phyloP scores from a whole-genome alignment of 2,797 vertebrate species.

The Pogoniulus pusillus region DNA sequence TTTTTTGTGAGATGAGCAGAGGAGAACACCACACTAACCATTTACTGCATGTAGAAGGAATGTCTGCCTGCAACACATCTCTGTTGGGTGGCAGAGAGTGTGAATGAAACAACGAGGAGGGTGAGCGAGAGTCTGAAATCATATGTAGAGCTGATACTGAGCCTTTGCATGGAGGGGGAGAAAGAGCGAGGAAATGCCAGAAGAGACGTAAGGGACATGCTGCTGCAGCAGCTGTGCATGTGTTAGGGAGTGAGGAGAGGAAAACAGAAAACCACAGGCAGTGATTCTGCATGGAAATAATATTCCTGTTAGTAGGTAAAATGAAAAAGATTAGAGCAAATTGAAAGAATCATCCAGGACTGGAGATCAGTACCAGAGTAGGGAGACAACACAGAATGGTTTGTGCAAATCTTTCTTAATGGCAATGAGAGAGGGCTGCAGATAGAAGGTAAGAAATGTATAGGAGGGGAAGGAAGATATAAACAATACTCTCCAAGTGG shows the following conservation, averaged over 20 bases:
- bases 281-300: background rate
- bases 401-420: background rate
- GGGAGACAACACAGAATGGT: background rate
- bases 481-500: background rate
- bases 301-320: background rate
- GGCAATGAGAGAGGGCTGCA: background rate
- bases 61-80: background rate
- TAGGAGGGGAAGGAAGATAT: background rate
- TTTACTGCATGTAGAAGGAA: background rate
- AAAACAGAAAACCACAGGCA: background rate
- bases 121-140: background rate
- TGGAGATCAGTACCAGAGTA: background rate
- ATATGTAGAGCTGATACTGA: background rate
- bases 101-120: background rate
- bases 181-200: background rate
- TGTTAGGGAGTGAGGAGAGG: background rate
- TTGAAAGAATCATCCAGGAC: background rate
- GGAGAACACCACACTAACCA: rapidly evolving
- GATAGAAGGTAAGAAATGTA: background rate
- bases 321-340: background rate
- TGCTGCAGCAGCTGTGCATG: background rate
- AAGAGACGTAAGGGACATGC: background rate
- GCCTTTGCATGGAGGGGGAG: background rate
- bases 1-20: background rate
- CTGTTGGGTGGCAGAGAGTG: background rate